Percentiles rank a stretch among this genome's conserved stretches.
phyloP scores from a whole-genome alignment of 2,113 vertebrate species.

The Corythoichthys intestinalis region DNA sequence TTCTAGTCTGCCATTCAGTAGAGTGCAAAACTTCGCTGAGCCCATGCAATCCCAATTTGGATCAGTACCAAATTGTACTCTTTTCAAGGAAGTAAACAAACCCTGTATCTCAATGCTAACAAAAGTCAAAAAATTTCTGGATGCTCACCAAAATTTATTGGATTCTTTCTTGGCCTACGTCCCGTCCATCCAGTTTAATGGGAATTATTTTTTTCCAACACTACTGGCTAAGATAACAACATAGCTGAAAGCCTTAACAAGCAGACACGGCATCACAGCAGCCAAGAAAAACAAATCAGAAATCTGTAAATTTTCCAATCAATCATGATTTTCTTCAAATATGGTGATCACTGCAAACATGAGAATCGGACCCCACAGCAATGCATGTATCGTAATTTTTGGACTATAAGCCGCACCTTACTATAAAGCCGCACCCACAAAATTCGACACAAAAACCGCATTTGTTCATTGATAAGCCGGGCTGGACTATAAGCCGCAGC shows the following conservation, averaged over 20 bases:
- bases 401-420: too few relatives aligned
- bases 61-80: not conserved
- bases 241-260: not conserved
- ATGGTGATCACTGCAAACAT: too few relatives aligned
- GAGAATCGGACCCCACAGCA: too few relatives aligned
- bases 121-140: constrained; percentile 1
- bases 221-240: not conserved
- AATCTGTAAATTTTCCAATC: too few relatives aligned
- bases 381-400: too few relatives aligned
- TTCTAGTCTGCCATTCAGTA: not conserved
- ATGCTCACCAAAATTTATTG: not conserved
- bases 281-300: not conserved
- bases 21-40: not conserved
- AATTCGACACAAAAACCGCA: too few relatives aligned
- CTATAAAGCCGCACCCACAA: too few relatives aligned
- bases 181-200: not conserved
- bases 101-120: not conserved
- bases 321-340: too few relatives aligned
- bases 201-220: not conserved
- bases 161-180: not conserved
- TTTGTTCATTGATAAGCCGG: too few relatives aligned
- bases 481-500: too few relatives aligned
- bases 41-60: not conserved
- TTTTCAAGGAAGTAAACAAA: not conserved
- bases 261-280: not conserved